Evolutionary conservation across 2,888 invertebrate species (phyloP), one percentile per base, ranked within the genome.

Genomic region (Drosophila atripex): DNA sequence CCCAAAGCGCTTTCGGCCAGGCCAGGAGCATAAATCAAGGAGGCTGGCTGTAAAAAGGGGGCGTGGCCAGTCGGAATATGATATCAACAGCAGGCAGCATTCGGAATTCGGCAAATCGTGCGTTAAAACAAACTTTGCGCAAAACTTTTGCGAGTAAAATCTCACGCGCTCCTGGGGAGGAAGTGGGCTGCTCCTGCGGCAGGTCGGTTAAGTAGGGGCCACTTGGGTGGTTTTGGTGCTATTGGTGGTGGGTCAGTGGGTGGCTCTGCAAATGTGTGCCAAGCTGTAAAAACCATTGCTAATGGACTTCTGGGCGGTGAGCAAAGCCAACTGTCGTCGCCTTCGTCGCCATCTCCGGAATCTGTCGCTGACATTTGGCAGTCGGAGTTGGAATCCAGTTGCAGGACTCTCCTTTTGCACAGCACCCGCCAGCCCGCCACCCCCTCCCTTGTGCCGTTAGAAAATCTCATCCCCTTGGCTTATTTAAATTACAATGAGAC

Each of bases 281-380:
- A 84, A 72, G 76, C 71, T 86, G 86, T 86, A 86, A 82, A 86
- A 86, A 87, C 82, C 79, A 78, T 78, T 87, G 83, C 85, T 83
- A 83, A 83, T 83, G 82, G 82, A 86, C 87, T 86, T 86, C 82
- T 77, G 78, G 80, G 74, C 75, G 51, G 52, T n/a, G 58, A 18
- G 45, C 69, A 59, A 70, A 52, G 86, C 78, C 72, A 86, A 77
- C 77, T 79, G 80, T 77, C 77, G 83, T 59, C 80, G 73, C 75
- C 72, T 61, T 65, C 75, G 70, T 28, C 43, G 64, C 53, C 65
- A 64, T 53, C 86, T 76, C 75, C 72, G 77, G 85, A 86, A 80
- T 86, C 87, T 86, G 87, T 68, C 77, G 85, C 71, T 83, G 83
- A 86, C 83, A 83, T 85, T 83, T 86, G 83, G 77, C 87, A 83